Evolutionary conservation across 2,113 vertebrate species (phyloP), one percentile per base, ranked within the genome.

Genomic region (Toxotes chatareus): DNA sequence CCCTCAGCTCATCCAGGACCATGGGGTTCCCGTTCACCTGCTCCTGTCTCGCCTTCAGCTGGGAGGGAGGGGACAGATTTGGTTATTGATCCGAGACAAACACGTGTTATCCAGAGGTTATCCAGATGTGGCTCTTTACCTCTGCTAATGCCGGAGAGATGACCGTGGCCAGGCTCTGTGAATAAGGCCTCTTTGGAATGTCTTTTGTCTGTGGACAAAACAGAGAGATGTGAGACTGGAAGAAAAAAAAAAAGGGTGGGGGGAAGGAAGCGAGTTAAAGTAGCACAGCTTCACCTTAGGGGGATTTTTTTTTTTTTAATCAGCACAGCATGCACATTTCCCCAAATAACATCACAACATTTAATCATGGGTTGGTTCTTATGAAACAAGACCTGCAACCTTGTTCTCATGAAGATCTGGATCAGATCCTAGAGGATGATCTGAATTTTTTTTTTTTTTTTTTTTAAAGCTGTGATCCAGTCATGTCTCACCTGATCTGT

Each of bases 91-190:
- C 2, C 19, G 42, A 14, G 19, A 53, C 42, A 44, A 44, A 44
- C 12, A 12, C 42, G 12, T 44, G 27, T 27, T 27, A 27, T 19
- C 5, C 19, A 16, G 2, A 5, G 46, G 46, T 49, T 49, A 1
- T 49, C 12, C 60, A 23, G 17, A 57, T 31, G 46, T 49, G 51
- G 69, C 66, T 76, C 21, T 91, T 94, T 94, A 99, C 98, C 97
- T 99, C 98, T 40, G 95, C 94, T 91, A 99, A 96, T 32, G 98
- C 94, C 73, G 98, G 98, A 80, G 97, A 96, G 91, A 99, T 98
- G 92, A 99, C 95, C 40, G 97, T 96, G 85, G 96, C 94, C 88
- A 99, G 95, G 91, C 97, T 98, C 85, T 97, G 97, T 85, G 98
- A 99, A 80, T 96, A 96, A 93, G 97, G 97, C 93, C 97, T 96